phyloP scores from a whole-genome alignment of 2,888 invertebrate genomes.

The Papilio demoleus region DNA sequence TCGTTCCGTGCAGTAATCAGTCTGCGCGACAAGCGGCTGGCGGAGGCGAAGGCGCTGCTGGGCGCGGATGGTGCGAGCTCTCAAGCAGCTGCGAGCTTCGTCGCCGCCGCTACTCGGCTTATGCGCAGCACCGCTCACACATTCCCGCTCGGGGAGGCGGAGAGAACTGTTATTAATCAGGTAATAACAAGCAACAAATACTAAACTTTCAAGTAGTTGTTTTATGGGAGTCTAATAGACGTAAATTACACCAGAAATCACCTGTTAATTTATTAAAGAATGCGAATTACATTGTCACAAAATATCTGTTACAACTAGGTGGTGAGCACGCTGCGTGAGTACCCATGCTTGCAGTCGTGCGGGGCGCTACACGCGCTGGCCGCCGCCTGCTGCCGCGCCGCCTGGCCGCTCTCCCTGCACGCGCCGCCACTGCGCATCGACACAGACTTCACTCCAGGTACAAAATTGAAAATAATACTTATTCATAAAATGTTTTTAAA shows the following conservation, averaged over 20 bases:
- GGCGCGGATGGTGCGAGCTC: conserved; percentile 71
- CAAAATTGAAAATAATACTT: no score
- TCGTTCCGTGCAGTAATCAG: conserved; percentile 80
- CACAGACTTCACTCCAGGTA: conserved; percentile 87
- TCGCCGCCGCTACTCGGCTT: conserved; percentile 85
- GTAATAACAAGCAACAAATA: no score
- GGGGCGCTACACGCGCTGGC: conserved; percentile 91
- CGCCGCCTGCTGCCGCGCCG: conserved; percentile 91
- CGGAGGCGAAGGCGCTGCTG: conserved; percentile 87
- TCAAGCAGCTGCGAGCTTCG: conserved; percentile 57
- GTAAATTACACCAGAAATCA: no score
- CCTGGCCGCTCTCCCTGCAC: conserved; percentile 93
- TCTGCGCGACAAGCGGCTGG: conserved; percentile 88
- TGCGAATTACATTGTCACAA: no score
- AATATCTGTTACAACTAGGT: no score
- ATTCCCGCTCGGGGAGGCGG: conserved; percentile 87
- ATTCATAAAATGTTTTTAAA: no score
- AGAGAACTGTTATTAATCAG: conserved; percentile 86
- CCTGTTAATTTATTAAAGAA: no score
- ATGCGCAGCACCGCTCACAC: conserved; percentile 87
- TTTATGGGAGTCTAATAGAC: no score
- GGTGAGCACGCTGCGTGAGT: conserved; percentile 95
- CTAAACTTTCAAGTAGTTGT: no score
- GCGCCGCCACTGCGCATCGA: conserved; percentile 86
- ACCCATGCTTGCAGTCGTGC: conserved; percentile 93